Evolutionary conservation across 2,888 invertebrate genomes (phyloP).

Genomic region (Platypus cylindrus): DNA sequence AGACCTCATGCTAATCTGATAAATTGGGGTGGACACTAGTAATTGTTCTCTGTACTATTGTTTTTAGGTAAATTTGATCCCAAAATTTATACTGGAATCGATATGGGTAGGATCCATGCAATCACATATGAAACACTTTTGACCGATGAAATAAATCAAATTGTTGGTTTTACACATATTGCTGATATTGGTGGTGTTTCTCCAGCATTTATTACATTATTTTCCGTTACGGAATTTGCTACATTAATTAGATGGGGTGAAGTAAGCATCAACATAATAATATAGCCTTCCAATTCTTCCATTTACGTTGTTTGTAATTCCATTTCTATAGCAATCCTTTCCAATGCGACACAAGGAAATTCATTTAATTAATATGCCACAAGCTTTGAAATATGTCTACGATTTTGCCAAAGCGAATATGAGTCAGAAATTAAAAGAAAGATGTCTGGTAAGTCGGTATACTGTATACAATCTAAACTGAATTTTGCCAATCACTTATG

Average conservation of each 20-base stretch:
- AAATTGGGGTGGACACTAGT: no score
- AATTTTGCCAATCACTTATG: no score
- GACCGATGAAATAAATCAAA: constrained; percentile 63
- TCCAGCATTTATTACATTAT: constrained; percentile 53
- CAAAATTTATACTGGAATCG: constrained; percentile 48
- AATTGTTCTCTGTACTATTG: no score
- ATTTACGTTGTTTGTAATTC: constrained; percentile 1
- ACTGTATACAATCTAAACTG: no score
- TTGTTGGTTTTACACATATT: constrained; percentile 61
- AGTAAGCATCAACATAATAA: constrained; percentile 35
- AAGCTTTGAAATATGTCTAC: constrained; percentile 60
- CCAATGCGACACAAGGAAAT: constrained; percentile 71
- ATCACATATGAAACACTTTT: constrained; percentile 63
- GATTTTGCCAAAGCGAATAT: constrained; percentile 59
- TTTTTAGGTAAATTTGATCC: constrained; percentile 54
- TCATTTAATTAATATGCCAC: constrained; percentile 57
- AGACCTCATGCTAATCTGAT: no score
- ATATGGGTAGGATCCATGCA: constrained; percentile 57
- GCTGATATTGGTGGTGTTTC: constrained; percentile 52
- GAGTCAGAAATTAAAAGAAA: constrained; percentile 57
- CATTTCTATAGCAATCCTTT: constrained; percentile 50
- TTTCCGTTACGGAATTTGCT: constrained; percentile 61
- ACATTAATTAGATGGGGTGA: constrained; percentile 63
- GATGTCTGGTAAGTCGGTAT: constrained; percentile 46
- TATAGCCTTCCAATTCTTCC: not conserved